Evolutionary conservation across 2,113 vertebrate species (phyloP), one percentile per base, ranked within the genome.

Genomic region (Campylomormyrus numenius): DNA sequence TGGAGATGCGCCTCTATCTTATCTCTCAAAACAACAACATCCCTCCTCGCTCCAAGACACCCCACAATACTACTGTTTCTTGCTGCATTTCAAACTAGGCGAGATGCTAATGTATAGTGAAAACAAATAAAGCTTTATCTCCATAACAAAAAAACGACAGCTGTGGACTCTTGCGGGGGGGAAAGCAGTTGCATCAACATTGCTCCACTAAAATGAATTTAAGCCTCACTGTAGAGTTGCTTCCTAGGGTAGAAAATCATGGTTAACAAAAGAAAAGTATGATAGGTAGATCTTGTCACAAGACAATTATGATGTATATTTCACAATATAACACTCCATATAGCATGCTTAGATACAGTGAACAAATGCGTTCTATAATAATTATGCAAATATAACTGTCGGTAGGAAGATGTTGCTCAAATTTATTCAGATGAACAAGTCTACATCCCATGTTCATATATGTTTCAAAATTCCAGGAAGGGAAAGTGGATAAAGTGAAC

Each of bases 101-200:
- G 58, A 83, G 50, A 89, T 89, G 48, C 48, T 83, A 83, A 89
- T 89, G 62, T 53, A 27, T 4, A 50, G 13, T 35, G 88, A 89
- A 77, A 80, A 80, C 17, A 19, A 80, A 39, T 19, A 80, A 42
- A 19, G 31, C 74, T 80, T 42, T 80, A 80, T 80, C 46, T 15
- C 19, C 46, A 85, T 24, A 49, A 49, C 8, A 45, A 45, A 85
- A 84, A 84, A 85, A 49, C 24, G n/a, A 49, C 21, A 39, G 70
- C 31, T 42, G 70, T 39, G 70, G 35, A 42, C 35, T 39, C 31
- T 39, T 77, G 70, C 35, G 9, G 17, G 35, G 35, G 62, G 46
- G 48, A 50, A 50, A 86, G 21, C 48, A 48, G 24, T 49, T 85
- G 84, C 84, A 48, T 49, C 46, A 48, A 50, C 45, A 5, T 3